Conservation (phyloP, 2,113 vertebrate species). For the Nanger granti region DNA sequence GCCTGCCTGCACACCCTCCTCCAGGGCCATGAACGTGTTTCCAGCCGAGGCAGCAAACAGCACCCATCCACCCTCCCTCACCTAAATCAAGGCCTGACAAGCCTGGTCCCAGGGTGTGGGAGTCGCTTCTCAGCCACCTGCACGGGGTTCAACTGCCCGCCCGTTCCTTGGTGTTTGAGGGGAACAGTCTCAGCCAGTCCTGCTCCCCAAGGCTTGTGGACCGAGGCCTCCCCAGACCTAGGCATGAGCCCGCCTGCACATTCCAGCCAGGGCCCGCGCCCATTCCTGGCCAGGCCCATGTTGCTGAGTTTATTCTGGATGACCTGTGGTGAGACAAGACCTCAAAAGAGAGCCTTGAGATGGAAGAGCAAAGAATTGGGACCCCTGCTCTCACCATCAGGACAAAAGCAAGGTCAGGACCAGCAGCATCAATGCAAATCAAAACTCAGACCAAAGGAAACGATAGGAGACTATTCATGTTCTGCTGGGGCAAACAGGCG, state of each 20-base stretch:
- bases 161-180: no score
- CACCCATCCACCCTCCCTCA: neutral
- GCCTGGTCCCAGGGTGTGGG: fast-evolving
- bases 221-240: no score
- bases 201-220: no score
- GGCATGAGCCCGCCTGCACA: no score
- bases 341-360: neutral
- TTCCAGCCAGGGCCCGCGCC: no score
- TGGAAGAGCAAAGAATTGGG: neutral
- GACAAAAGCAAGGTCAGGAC: neutral
- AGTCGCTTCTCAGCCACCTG: neutral
- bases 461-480: neutral
- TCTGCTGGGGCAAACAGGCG: neutral
- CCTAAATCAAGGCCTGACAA: neutral
- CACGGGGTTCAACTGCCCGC: no score
- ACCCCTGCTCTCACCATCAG: neutral
- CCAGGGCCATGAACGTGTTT: neutral
- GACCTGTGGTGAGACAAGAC: no score
- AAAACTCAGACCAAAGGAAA: neutral
- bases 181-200: no score
- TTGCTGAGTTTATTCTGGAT: neutral
- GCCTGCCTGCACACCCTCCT: fast-evolving
- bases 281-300: fast-evolving
- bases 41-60: neutral
- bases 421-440: fast-evolving